phyloP scores from a whole-genome alignment of 37 sponge, comb jelly and placozoan genomes.

The Crambe crambe region DNA sequence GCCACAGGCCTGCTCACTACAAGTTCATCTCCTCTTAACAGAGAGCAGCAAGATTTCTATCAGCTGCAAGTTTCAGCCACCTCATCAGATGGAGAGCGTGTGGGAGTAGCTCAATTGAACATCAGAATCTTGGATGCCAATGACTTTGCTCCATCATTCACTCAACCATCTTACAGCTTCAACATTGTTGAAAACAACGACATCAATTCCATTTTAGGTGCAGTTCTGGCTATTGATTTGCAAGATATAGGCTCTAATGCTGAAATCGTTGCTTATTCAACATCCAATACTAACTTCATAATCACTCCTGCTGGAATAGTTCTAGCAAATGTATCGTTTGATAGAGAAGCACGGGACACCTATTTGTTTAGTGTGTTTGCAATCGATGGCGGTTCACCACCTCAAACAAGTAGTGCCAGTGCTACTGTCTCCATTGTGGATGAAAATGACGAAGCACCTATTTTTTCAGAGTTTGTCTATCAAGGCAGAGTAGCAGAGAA shows the following conservation, averaged over 20 bases:
- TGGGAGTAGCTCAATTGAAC: constrained; percentile 33
- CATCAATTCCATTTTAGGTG: constrained; percentile 39
- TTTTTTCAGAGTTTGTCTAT: constrained; percentile 30
- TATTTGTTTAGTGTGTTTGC: constrained; percentile 51
- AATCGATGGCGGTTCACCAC: constrained; percentile 60
- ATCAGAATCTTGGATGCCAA: constrained; percentile 55
- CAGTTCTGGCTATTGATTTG: constrained; percentile 51
- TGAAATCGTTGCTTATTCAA: constrained; percentile 15
- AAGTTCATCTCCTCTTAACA: constrained; percentile 34
- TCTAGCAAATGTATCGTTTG: constrained; percentile 7
- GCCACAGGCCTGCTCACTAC: constrained; percentile 32
- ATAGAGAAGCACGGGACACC: constrained; percentile 25
- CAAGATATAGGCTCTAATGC: constrained; percentile 50
- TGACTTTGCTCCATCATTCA: constrained; percentile 52
- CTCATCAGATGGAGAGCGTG: constrained; percentile 16
- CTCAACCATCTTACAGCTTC: constrained; percentile 26
- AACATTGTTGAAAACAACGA: constrained; percentile 27
- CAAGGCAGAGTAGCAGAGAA: constrained; percentile 45
- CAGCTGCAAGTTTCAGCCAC: constrained; percentile 47
- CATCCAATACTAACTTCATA: constrained; percentile 23
- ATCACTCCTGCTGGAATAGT: constrained; percentile 42
- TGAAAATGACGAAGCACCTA: constrained; percentile 63
- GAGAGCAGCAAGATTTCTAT: constrained; percentile 38
- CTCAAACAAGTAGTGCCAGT: constrained; percentile 40
- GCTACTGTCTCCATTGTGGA: constrained; percentile 51